Base-by-base conservation (phyloP, 1,140 invertebrate genomes). In the Diploscapter pachys region DNA sequence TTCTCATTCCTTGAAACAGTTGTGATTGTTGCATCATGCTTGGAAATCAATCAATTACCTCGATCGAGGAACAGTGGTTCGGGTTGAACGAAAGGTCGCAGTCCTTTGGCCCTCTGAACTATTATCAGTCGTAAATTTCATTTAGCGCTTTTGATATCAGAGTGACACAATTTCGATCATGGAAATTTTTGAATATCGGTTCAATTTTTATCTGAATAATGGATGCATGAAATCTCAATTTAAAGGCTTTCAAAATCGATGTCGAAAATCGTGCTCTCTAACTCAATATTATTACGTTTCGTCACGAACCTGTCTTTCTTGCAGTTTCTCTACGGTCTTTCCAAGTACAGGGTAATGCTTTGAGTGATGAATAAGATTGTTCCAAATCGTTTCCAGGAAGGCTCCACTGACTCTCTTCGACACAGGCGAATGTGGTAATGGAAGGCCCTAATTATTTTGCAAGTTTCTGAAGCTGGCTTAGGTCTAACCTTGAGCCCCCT, bases 321-420 rank as follows among this genome's bases (percentile, higher is more conserved):
- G 78, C 48, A 77, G 6, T 3, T 52, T 2, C 4, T 59, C 63
- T 11, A 78, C 51, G 68, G 52, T 64, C 5, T 78, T 53, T n/a
- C 48, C 56, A 51, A 78, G 57, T 5, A 51, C 53, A 4, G 54
- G 63, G 50, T 66, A 78, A 59, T 71, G 69, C 65, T 64, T 52
- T 6, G 67, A 53, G 59, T 78, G 78, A 75, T 79, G 78, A 59
- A 67, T 71, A 48, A 79, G 3, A 71, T 72, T 76, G 72, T 78
- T 76, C 77, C 77, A 78, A 13, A 78, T 75, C 4, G 77, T 78
- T 63, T 79, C 77, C 3, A 61, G 51, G 13, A 79, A 62, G 11
- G 71, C 53, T 55, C 55, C 71, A 9, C 57, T 59, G 2, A 79
- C 54, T n/a, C 65, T 11, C 51, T 11, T 9, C 13, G 76, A 77